Conservation (phyloP, 2,113 vertebrate species). For the Corvus hawaiiensis region DNA sequence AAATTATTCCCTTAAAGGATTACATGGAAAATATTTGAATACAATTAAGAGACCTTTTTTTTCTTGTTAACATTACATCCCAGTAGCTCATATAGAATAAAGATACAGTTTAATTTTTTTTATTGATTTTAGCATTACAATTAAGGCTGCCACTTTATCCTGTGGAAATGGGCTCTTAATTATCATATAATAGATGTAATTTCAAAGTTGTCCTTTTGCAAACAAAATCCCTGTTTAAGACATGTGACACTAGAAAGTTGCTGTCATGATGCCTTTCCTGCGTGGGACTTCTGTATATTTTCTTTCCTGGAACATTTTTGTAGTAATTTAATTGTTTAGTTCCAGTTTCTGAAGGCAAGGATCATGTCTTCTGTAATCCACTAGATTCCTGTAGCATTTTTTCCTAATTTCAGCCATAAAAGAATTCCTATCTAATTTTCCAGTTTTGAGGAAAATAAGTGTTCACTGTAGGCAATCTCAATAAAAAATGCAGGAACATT, state of each 20-base stretch:
- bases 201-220: background rate
- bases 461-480: background rate
- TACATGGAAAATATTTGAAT: background rate
- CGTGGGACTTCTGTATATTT: background rate
- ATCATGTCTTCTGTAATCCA: background rate
- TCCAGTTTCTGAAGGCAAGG: background rate
- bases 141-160: background rate
- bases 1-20: background rate
- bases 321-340: background rate
- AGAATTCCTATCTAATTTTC: background rate
- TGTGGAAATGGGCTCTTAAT: background rate
- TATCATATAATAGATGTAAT: background rate
- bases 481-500: background rate
- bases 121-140: background rate
- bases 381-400: background rate
- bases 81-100: background rate
- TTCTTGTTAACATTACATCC: background rate
- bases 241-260: background rate
- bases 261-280: background rate
- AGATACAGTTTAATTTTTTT: fast-evolving
- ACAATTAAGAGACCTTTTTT: background rate
- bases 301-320: background rate
- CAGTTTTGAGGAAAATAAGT: background rate
- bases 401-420: background rate
- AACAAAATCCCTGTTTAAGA: background rate